Conservation (phyloP, 2,797 vertebrate genomes). For the Petrocephalus sullivani region DNA sequence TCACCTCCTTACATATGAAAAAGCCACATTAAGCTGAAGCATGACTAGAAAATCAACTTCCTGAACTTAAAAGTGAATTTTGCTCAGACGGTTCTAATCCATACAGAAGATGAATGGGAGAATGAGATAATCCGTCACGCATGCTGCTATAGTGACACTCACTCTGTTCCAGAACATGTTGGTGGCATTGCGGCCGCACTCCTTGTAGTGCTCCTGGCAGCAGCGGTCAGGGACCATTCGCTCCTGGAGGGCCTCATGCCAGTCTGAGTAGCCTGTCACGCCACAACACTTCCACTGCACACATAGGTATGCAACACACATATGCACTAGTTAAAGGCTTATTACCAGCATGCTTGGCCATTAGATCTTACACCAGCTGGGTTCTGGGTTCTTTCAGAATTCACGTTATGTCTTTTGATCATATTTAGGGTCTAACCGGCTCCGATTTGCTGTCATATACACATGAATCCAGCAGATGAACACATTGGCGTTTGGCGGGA, state of each 20-base stretch:
- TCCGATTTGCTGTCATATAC: neutral
- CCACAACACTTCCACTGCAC: constrained; percentile 90
- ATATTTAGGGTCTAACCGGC: neutral
- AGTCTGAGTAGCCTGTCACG: constrained; percentile 77
- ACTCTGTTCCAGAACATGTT: constrained; percentile 81
- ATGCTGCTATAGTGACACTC: constrained; percentile 26
- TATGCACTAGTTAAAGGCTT: neutral
- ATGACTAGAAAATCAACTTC: neutral
- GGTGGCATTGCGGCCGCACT: constrained; percentile 80
- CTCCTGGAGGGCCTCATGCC: constrained; percentile 78
- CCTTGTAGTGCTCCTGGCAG: constrained; percentile 77
- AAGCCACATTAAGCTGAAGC: neutral
- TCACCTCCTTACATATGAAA: neutral
- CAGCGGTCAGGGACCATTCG: constrained; percentile 85
- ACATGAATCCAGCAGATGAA: neutral
- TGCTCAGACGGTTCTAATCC: neutral
- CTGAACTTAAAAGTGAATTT: neutral
- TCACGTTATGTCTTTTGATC: neutral
- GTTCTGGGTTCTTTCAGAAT: neutral
- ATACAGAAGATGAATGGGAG: neutral
- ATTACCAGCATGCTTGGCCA: neutral
- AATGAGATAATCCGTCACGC: neutral
- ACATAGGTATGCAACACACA: neutral
- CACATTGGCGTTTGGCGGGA: neutral
- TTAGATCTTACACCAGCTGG: neutral